A percentile compares a stretch with the other conserved stretches of the same genome.
phyloP scores from a whole-genome alignment of 2,888 invertebrate genomes.

The Deilephila porcellus region DNA sequence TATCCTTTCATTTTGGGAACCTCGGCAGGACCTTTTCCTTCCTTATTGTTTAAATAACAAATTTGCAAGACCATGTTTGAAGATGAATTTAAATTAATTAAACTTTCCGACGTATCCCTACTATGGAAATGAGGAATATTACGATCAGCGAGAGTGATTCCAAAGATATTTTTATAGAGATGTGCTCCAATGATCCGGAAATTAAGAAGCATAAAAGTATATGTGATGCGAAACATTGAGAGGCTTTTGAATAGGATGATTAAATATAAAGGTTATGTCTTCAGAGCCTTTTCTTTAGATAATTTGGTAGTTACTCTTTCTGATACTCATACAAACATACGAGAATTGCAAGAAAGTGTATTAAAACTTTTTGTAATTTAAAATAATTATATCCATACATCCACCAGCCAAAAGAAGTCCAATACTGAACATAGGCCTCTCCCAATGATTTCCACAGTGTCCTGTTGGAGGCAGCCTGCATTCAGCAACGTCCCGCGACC shows the following conservation, averaged over 20 bases:
- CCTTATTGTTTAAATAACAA: constrained; percentile 21
- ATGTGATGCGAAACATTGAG: not conserved
- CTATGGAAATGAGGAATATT: not conserved
- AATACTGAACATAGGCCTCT: no score
- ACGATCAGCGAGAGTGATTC: not conserved
- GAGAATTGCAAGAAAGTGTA: no score
- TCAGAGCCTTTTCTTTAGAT: no score
- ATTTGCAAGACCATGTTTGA: not conserved
- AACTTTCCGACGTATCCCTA: not conserved
- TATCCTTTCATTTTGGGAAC: not conserved
- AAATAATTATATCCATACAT: no score
- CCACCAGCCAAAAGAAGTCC: no score
- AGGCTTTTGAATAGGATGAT: not conserved
- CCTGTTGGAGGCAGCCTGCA: no score
- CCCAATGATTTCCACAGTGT: no score
- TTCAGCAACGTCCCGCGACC: no score
- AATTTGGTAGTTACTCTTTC: not conserved
- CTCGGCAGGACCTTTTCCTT: not conserved
- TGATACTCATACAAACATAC: no score
- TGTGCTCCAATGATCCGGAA: constrained; percentile 12
- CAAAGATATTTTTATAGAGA: not conserved
- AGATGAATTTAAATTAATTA: constrained; percentile 8
- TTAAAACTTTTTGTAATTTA: no score
- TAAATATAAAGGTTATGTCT: not conserved
- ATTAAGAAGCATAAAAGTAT: constrained; percentile 13